Conservation (phyloP, 2,888 invertebrate genomes). For the Limnephilus marmoratus region DNA sequence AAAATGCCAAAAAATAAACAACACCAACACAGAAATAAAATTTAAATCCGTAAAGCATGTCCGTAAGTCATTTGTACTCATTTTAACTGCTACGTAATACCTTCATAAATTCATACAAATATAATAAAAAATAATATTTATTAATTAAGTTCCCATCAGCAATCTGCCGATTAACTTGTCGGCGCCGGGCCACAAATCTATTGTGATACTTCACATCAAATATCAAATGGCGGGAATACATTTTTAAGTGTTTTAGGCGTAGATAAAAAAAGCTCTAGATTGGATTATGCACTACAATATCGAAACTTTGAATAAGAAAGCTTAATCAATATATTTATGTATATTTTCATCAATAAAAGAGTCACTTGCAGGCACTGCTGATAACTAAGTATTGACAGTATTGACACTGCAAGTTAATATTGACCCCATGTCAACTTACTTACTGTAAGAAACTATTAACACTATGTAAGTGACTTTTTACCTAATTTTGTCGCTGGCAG, state of each 20-base stretch:
- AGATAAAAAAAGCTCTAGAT: neutral
- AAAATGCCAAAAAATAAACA: neutral
- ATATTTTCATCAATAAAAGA: neutral
- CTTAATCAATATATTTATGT: neutral
- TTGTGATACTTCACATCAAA: slow-evolving; percentile 1
- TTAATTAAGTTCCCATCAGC: neutral
- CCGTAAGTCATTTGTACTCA: neutral
- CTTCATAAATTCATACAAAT: neutral
- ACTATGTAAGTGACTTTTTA: too few relatives aligned
- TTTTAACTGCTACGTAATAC: neutral
- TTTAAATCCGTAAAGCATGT: neutral
- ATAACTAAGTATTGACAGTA: neutral
- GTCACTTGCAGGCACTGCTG: neutral
- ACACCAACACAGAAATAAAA: neutral
- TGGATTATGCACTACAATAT: neutral
- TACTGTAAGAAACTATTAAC: too few relatives aligned
- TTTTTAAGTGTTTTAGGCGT: neutral
- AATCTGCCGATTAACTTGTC: slow-evolving; percentile 10
- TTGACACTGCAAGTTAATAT: too few relatives aligned
- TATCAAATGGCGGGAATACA: neutral
- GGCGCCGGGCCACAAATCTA: neutral
- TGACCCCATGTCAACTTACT: too few relatives aligned
- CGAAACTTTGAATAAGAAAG: neutral
- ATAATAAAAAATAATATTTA: neutral
- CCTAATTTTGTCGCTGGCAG: neutral